Conservation (phyloP, 2,113 vertebrate genomes). For the Lagopus muta region DNA sequence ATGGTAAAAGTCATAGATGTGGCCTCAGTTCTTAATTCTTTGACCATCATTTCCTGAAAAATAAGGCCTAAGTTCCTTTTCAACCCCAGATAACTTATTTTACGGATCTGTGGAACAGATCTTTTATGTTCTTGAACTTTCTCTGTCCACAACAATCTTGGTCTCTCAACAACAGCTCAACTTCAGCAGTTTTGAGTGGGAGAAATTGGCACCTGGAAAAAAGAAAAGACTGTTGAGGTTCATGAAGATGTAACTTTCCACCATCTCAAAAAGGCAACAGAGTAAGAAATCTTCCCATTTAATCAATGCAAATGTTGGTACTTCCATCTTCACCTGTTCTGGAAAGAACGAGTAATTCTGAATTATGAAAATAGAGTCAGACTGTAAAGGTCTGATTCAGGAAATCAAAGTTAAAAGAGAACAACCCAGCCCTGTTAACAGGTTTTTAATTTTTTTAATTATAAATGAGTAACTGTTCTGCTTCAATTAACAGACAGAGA, state of each 20-base stretch:
- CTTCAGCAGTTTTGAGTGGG: neutral
- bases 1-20: neutral
- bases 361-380: neutral
- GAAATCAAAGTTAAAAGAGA: neutral
- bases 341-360: neutral
- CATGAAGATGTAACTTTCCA: neutral
- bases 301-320: neutral
- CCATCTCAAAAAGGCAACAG: neutral
- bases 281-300: neutral
- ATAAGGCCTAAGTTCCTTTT: fast-evolving
- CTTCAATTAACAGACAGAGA: neutral
- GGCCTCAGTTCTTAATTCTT: neutral
- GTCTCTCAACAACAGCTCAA: neutral
- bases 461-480: neutral
- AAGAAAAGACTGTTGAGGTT: neutral
- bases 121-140: neutral
- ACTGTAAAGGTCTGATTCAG: neutral
- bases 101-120: neutral
- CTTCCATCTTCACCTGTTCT: neutral
- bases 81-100: neutral
- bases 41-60: neutral
- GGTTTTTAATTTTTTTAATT: neutral
- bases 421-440: neutral
- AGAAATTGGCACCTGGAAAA: neutral
- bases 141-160: neutral